Base-by-base conservation (phyloP, 2,888 invertebrate genomes). In the Fragum whitleyi region DNA sequence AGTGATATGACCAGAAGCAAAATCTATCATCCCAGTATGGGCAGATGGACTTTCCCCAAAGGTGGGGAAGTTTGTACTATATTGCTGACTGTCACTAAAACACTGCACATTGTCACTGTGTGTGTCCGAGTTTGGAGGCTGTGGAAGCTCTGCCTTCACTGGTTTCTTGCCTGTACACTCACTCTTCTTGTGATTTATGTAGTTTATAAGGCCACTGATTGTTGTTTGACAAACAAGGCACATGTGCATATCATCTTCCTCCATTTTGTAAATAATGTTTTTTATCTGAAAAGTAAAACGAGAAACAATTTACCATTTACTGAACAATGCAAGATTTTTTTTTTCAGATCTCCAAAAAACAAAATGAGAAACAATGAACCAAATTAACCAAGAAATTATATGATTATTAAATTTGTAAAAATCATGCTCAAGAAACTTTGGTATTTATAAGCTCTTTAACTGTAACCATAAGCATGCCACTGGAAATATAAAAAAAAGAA, bases 221-320 rank as follows among this genome's bases (percentile, higher is more conserved):
- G 97, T 97, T 23, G 95, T 93, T 88, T 97, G 96, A 94, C 98
- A 98, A 92, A 97, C 97, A 90, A 98, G 96, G 94, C 98, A 98
- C 83, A 97, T 96, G 92, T 98, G 98, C 5, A 96, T 96, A 94
- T 98, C 97, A n/a, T n/a, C 32, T 68, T 97, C 96, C 5, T 72
- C 47, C 59, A 57, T 65, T 14, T 39, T 39, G 57, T 1, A 5
- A 23, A 19, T 2, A 19, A 11, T 9, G 23, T 2, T 21, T 21
- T 26, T n/a, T 57, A 6, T 7, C 57, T 26, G 23, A 57, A 14
- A 57, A 57, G 3, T 23, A 57, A 57, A 57, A 57, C 6, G 32
- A 57, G 14, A 19, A 47, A 47, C 16, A 9, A 14, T 9, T 47
- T 47, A 47, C 47, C 47, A 5, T 9, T 47, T 47, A 47, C n/a